phyloP scores from a whole-genome alignment of 2,113 vertebrate species.

The Saguinus midas region DNA sequence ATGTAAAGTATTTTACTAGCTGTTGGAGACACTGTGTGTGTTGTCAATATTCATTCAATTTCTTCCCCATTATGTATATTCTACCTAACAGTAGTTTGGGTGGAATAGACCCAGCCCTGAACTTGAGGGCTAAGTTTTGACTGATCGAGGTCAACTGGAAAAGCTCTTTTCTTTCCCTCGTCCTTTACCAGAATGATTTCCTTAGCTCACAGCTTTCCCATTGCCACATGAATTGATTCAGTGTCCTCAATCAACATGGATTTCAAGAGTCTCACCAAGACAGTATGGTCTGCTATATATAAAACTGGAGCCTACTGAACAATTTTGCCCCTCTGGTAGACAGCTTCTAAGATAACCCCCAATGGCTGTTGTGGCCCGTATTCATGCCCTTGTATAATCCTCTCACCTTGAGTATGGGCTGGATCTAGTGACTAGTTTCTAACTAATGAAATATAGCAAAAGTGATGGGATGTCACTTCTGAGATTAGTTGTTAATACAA shows the following conservation, averaged over 20 bases:
- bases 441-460: not conserved
- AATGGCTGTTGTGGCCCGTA: not conserved
- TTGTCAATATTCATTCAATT: not conserved
- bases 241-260: not conserved
- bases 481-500: not conserved
- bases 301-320: not conserved
- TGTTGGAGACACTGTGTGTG: not conserved
- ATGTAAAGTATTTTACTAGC: not conserved
- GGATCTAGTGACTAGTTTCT: not conserved
- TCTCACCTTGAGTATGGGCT: not conserved
- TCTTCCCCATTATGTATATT: not conserved
- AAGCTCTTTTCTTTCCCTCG: not conserved
- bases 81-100: not conserved
- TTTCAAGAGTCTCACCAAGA: slow-evolving; percentile 1
- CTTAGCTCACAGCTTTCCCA: not conserved
- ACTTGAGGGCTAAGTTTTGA: not conserved
- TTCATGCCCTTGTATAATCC: not conserved
- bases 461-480: slow-evolving; percentile 2
- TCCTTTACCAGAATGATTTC: not conserved
- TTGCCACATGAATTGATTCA: not conserved
- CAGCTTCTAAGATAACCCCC: not conserved
- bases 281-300: not conserved
- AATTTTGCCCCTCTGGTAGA: not conserved
- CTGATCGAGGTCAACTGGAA: not conserved
- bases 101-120: not conserved